These are phyloP conservation scores for Lordiphosa collinella DNA, from an alignment of 1,140 invertebrate species.

Conservation along the genomic window DNA sequence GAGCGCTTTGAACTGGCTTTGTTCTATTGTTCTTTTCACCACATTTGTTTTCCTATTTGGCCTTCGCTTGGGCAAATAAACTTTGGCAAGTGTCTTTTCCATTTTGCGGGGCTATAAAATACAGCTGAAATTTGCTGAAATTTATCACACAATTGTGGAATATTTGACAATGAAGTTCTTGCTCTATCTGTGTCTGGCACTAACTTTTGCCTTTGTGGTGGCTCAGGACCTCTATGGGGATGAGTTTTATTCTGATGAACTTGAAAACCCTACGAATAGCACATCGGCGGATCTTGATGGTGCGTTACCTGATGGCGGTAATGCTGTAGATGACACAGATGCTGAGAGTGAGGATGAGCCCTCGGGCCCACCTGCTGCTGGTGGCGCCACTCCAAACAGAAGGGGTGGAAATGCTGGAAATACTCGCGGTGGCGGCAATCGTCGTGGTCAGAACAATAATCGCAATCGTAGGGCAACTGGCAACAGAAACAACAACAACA, in stretches of 20 bases:
- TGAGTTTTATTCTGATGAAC: no score
- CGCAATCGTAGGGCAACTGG: background rate
- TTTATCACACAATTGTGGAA: no score
- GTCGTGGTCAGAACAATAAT: background rate
- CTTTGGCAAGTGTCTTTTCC: background rate
- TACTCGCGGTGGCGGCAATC: background rate
- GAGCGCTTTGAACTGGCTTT: background rate
- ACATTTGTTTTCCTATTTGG: background rate
- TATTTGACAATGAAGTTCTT: no score
- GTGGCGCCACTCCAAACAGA: background rate
- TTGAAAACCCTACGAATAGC: no score
- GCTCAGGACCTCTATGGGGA: no score
- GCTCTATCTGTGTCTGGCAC: no score
- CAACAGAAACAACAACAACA: constrained; percentile 6
- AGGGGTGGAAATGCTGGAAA: background rate
- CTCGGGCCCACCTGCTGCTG: background rate
- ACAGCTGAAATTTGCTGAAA: background rate
- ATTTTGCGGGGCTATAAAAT: constrained; percentile 35
- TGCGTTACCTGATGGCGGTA: background rate
- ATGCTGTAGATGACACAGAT: background rate
- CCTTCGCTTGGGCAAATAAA: constrained; percentile 27
- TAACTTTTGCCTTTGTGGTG: no score
- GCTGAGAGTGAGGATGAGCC: background rate
- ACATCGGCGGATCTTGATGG: no score
- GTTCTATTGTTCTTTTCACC: background rate